Percentiles rank a stretch among this genome's conserved stretches.
Evolutionary conservation across 2,113 vertebrate species (phyloP).

Genomic region (Forbesichthys papilliferus): DNA sequence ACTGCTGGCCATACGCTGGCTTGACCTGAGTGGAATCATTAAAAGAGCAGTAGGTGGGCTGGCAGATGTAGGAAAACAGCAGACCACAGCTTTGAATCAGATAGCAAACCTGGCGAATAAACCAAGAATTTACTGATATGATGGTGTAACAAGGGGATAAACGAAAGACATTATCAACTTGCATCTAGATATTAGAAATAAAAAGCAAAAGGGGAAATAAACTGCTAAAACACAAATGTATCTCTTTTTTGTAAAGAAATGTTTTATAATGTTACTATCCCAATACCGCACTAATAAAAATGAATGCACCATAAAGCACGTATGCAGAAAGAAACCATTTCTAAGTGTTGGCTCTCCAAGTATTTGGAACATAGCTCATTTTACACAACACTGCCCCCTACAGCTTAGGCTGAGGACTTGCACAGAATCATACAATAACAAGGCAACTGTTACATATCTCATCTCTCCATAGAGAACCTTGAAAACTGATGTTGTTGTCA

Average conservation of each 20-base stretch:
- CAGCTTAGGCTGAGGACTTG: slow-evolving; percentile 7
- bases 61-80: slow-evolving; percentile 19
- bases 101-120: slow-evolving; percentile 13
- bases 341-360: slow-evolving; percentile 43
- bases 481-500: background rate
- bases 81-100: slow-evolving; percentile 13
- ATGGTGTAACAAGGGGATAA: slow-evolving; percentile 18
- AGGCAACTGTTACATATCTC: too few relatives aligned
- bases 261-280: slow-evolving; percentile 46
- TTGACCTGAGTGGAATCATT: slow-evolving; percentile 60
- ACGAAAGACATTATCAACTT: slow-evolving; percentile 3
- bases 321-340: slow-evolving; percentile 44
- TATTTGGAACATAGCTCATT: slow-evolving; percentile 22
- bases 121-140: slow-evolving; percentile 25
- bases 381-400: slow-evolving; percentile 76
- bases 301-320: slow-evolving; percentile 48
- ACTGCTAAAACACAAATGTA: slow-evolving; percentile 37
- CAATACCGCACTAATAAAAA: slow-evolving; percentile 55
- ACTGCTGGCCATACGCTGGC: slow-evolving; percentile 51
- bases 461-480: background rate
- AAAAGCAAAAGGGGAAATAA: slow-evolving; percentile 15
- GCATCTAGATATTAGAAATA: slow-evolving; percentile 22
- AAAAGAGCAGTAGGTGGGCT: slow-evolving; percentile 37
- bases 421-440: background rate
- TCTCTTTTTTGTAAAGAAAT: slow-evolving; percentile 17